These are phyloP conservation scores for Anguilla megastoma DNA, from an alignment of 2,797 vertebrate species.

Conservation along the genomic window DNA sequence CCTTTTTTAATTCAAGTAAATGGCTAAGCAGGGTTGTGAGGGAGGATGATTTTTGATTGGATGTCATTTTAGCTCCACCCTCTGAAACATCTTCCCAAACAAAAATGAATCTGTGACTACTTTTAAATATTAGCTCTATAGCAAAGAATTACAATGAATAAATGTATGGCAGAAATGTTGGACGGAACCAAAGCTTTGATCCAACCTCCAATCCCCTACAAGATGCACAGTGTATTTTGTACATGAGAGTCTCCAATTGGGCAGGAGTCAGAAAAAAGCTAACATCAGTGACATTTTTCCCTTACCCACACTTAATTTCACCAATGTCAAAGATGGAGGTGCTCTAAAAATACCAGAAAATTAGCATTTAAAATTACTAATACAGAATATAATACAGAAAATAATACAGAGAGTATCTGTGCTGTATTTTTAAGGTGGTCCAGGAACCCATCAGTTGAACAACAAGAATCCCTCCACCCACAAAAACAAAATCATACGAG, in stretches of 20 bases:
- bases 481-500: background rate
- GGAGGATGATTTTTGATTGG: constrained; percentile 16
- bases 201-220: background rate
- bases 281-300: background rate
- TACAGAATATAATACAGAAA: background rate
- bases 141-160: background rate
- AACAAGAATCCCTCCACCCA: background rate
- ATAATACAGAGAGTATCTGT: background rate
- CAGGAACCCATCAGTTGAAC: constrained; percentile 62
- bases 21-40: background rate
- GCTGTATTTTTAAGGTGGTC: constrained; percentile 41
- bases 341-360: constrained; percentile 4
- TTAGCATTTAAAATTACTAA: background rate
- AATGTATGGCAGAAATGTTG: background rate
- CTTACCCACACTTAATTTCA: background rate
- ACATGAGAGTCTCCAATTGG: background rate
- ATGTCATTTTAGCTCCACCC: background rate
- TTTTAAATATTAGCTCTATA: background rate
- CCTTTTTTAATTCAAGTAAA: constrained; percentile 2
- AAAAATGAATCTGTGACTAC: background rate
- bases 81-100: background rate
- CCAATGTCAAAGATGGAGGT: background rate
- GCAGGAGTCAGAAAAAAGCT: background rate
- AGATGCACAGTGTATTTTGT: background rate
- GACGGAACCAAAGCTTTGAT: background rate